Percentiles rank a stretch among this genome's conserved stretches.
Conservation (phyloP, 2,797 vertebrate species). For the Sebastes minor region DNA sequence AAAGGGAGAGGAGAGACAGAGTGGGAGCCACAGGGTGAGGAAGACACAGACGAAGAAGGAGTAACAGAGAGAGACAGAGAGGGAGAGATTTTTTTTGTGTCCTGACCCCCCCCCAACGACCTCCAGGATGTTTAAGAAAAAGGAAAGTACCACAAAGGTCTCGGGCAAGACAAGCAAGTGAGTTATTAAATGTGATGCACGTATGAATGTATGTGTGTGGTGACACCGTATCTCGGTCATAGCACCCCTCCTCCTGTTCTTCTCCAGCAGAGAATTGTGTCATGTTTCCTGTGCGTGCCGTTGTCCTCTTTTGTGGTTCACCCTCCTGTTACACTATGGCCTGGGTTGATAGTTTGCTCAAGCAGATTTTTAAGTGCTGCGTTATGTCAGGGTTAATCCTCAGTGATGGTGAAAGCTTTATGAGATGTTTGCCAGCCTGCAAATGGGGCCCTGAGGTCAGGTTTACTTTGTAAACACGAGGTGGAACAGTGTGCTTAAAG, state of each 20-base stretch:
- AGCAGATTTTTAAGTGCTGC: not conserved
- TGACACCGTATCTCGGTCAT: conserved; percentile 48
- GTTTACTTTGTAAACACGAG: conserved; percentile 56
- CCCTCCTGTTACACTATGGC: not conserved
- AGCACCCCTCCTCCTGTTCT: conserved; percentile 31
- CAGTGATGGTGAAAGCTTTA: not conserved
- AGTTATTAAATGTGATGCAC: conserved; percentile 52
- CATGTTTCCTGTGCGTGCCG: conserved; percentile 55
- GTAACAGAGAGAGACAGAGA: conserved; percentile 26
- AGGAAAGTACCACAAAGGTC: conserved; percentile 58
- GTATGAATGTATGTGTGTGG: conserved; percentile 4
- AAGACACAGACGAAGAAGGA: conserved; percentile 48
- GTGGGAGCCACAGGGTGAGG: conserved; percentile 42
- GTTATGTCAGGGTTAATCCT: not conserved
- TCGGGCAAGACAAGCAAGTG: conserved; percentile 78
- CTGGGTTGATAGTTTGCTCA: not conserved
- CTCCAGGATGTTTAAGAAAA: conserved; percentile 82
- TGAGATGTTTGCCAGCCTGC: not conserved
- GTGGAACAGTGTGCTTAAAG: not conserved
- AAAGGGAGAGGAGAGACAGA: conserved; percentile 43
- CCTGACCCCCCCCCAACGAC: conserved; percentile 18
- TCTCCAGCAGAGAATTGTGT: conserved; percentile 43
- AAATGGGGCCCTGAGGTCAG: conserved; percentile 10
- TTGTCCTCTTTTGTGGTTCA: conserved; percentile 47
- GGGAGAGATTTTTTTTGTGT: conserved; percentile 10